A percentile compares a stretch with the other conserved stretches of the same genome.
These are phyloP conservation scores for Molothrus aeneus DNA, from an alignment of 2,797 vertebrate genomes.

Conservation along the genomic window DNA sequence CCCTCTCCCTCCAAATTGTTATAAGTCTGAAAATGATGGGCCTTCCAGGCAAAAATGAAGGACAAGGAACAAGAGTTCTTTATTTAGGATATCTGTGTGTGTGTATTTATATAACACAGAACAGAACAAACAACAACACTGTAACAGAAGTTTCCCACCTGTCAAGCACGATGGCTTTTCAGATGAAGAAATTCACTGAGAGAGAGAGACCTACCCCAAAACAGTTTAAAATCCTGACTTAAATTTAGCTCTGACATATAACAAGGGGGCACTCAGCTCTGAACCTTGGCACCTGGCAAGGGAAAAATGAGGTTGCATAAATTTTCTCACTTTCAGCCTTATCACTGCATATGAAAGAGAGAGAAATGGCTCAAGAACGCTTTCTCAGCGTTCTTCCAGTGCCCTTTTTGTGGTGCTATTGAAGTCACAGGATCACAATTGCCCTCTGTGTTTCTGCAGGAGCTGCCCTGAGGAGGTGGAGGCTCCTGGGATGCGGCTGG, in stretches of 20 bases:
- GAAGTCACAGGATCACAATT: background rate
- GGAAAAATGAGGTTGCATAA: background rate
- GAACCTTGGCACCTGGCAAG: background rate
- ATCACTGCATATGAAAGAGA: background rate
- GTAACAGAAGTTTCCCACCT: background rate
- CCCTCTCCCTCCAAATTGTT: background rate
- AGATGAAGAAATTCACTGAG: background rate
- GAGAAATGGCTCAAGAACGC: background rate
- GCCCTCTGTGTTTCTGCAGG: background rate
- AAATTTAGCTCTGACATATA: background rate
- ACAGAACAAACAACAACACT: background rate
- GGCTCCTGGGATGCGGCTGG: rapidly evolving
- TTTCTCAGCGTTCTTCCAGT: background rate
- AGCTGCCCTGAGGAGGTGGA: background rate
- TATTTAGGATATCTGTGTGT: background rate
- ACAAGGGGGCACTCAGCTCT: background rate
- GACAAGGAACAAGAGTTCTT: rapidly evolving
- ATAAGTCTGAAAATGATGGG: rapidly evolving
- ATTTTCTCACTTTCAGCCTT: background rate
- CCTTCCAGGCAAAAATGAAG: background rate
- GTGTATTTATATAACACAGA: background rate
- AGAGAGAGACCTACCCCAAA: background rate
- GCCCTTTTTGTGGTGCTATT: background rate
- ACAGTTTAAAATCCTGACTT: background rate
- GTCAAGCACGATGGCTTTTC: background rate